Evolutionary conservation across 2,113 vertebrate species (phyloP).

Genomic region (Agapornis roseicollis): DNA sequence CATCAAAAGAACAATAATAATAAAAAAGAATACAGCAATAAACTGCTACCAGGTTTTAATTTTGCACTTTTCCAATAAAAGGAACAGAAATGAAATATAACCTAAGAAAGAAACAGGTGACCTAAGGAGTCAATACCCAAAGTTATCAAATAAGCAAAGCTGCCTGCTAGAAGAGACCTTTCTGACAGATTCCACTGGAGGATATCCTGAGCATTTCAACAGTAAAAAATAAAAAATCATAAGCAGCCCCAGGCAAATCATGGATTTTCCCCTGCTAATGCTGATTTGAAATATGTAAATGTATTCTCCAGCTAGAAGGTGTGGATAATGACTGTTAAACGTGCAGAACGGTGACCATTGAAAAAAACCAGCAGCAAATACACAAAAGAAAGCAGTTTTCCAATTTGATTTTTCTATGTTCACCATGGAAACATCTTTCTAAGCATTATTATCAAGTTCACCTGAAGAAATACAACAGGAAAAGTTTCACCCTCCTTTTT

Average conservation of each 20-base stretch:
- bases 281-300: conserved; percentile 31
- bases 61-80: neutral
- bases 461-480: neutral
- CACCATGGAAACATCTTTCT: conserved; percentile 7
- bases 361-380: neutral
- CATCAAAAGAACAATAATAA: neutral
- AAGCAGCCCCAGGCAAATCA: neutral
- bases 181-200: neutral
- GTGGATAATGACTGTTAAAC: neutral
- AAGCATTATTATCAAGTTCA: neutral
- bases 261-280: neutral
- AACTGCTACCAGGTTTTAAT: neutral
- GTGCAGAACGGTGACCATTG: neutral
- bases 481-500: neutral
- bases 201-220: neutral
- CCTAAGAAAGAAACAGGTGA: neutral
- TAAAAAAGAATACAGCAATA: neutral
- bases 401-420: neutral
- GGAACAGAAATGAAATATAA: neutral
- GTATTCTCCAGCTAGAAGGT: neutral
- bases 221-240: neutral
- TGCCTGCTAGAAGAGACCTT: neutral
- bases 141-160: conserved; percentile 13
- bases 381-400: neutral
- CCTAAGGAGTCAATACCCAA: neutral